Evolutionary conservation across 2,797 vertebrate species (phyloP), one percentile per base, ranked within the genome.

Genomic region (Acomys russatus): DNA sequence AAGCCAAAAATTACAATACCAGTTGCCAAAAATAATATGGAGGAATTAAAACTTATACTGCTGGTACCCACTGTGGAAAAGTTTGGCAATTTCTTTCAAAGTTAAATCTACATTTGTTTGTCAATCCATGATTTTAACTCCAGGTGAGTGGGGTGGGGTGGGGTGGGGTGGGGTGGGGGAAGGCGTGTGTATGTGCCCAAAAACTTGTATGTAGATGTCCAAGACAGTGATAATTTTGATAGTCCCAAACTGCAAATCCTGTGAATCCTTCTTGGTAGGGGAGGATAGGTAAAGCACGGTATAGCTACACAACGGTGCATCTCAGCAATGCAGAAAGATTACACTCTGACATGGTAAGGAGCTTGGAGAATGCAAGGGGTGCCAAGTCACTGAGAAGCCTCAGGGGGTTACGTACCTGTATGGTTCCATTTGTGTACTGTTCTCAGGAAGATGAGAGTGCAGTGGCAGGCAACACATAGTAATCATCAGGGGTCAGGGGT

Each of bases 11-110:
- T 38, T 9, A 56, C 0, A 22, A 68, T 70, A 56, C 28, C 51
- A 70, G 76, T 1, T 74, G n/a, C 51, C 86, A 59, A 7, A 0
- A 25, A 80, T 44, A 71, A 23, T 20, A 12, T 0, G 0, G 20
- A 54, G 54, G 23, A 59, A 1, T 17, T 25, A 25, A 22, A 14
- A 9, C 17, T 59, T 22, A 44, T 0, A 35, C 3, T 5, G 6
- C 22, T 51, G 64, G 14, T 11, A 63, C 15, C 38, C 20, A 12
- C 9, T 51, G 38, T 68, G 63, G 28, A 68, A 68, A 51, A 33
- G 25, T 66, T n/a, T 25, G 44, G 20, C 20, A 54, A 18, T 66
- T 49, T 68, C 18, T 33, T 66, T 51, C 12, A 51, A 66, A 66
- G 88, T 17, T 54, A 28, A 28, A 28, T 18, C 38, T 78, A 66